Evolutionary conservation across 2,797 vertebrate species (phyloP).

Genomic region (Kryptolebias ocellatus): DNA sequence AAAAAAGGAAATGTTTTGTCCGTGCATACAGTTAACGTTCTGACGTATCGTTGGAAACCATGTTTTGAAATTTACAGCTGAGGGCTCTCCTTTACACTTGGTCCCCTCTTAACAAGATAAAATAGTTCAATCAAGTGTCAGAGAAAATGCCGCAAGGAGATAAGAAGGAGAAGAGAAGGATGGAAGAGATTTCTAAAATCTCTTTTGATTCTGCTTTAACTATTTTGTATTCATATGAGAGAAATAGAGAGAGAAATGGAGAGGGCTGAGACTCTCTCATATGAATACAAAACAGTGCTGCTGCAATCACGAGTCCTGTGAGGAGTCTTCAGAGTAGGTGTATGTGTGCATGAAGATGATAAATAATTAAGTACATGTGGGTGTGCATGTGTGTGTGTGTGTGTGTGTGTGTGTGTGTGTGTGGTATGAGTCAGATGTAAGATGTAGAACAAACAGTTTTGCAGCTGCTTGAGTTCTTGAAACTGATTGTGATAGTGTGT

Average conservation of each 20-base stretch:
- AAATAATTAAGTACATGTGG: slow-evolving; percentile 22
- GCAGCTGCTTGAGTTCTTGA: slow-evolving; percentile 14
- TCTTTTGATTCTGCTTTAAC: slow-evolving; percentile 60
- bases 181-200: slow-evolving; percentile 50
- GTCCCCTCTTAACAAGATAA: slow-evolving; percentile 57
- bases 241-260: slow-evolving; percentile 53
- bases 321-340: slow-evolving; percentile 59
- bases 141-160: slow-evolving; percentile 51
- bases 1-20: slow-evolving; percentile 26
- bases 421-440: slow-evolving; percentile 21
- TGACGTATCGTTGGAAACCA: slow-evolving; percentile 38
- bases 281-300: slow-evolving; percentile 70
- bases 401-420: slow-evolving; percentile 24
- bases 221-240: slow-evolving; percentile 75
- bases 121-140: slow-evolving; percentile 61
- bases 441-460: slow-evolving; percentile 18
- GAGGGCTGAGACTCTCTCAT: slow-evolving; percentile 38
- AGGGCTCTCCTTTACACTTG: slow-evolving; percentile 56
- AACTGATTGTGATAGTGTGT: slow-evolving; percentile 43
- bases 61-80: slow-evolving; percentile 62
- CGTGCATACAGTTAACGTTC: slow-evolving; percentile 23
- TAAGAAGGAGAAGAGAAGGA: slow-evolving; percentile 22
- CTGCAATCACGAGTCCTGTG: slow-evolving; percentile 64
- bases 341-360: slow-evolving; percentile 38
- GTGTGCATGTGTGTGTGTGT: slow-evolving; percentile 52